Evolutionary conservation across 2,113 vertebrate genomes (phyloP), one percentile per base, ranked within the genome.

Genomic region (Pseudorasbora parva): DNA sequence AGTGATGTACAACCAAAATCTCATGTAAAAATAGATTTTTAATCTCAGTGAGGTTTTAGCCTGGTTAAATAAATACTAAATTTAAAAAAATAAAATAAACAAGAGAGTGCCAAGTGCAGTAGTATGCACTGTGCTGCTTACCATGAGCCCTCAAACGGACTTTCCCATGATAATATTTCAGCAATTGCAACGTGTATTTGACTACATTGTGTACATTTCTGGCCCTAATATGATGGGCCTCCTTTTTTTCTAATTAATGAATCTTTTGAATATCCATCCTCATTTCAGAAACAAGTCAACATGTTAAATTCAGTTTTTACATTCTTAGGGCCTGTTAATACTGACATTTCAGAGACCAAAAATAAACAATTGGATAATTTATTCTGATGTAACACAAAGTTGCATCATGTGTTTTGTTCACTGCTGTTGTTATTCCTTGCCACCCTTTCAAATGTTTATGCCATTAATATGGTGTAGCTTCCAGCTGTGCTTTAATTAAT

Each of bases 371-470:
- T 66, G 1, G 33, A 66, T 66, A 4, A 66, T 33, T 66, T 21
- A 1, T 37, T 66, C 30, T 66, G 62, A 66, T 66, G 30, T 37
- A 12, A 23, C 19, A 43, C 43, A 43, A 23, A 12, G 37, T 41
- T 87, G 82, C 85, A 60, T 86, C 81, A 83, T 68, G 8, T 62
- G 37, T 45, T 77, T 78, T 78, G 5, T 69, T 41, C 60, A 33
- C 87, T 91, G 89, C 86, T 90, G 91, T 92, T 90, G 82, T 43
- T 93, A 77, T 92, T 91, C 87, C 45, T 83, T 86, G 85, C 81
- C 57, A 89, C 43, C 51, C 88, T 82, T 85, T 83, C 45, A 84
- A 85, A 49, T 88, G 68, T 89, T 86, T 82, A 87, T 80, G n/a
- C 80, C 33, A 83, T 27, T 82, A 78, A 56, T 37, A 74, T 81